These are phyloP conservation scores for Augochlora pura DNA, from an alignment of 1,140 invertebrate genomes.

Conservation along the genomic window DNA sequence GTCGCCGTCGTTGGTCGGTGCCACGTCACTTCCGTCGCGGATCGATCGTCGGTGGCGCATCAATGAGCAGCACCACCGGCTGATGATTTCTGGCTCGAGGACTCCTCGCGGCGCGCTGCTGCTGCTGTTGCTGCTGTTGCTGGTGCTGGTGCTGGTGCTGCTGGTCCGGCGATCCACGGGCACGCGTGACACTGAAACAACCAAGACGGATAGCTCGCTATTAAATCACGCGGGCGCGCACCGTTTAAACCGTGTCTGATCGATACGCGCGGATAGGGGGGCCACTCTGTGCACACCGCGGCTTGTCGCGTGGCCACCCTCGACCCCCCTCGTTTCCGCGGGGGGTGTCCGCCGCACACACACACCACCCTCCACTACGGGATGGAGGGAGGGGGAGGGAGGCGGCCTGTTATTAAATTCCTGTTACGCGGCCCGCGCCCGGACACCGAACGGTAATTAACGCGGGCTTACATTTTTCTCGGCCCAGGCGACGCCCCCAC, in stretches of 20 bases:
- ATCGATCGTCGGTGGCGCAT: conserved; percentile 47
- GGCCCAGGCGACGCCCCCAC: too few species aligned
- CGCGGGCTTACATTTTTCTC: conserved; percentile 27
- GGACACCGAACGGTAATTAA: conserved; percentile 22
- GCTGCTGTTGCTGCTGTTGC: too few species aligned
- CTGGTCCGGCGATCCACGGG: conserved; percentile 4
- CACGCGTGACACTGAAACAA: conserved; percentile 41
- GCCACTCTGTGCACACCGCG: too few species aligned
- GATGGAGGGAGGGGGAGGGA: too few species aligned
- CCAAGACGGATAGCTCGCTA: conserved; percentile 27
- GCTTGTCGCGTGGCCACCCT: not conserved
- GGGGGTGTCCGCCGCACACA: not conserved
- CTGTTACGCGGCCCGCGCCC: not conserved
- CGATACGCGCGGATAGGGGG: too few species aligned
- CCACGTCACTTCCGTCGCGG: conserved; percentile 34
- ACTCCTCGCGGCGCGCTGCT: conserved; percentile 17
- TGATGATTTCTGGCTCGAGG: conserved; percentile 47
- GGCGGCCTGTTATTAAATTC: conserved; percentile 43
- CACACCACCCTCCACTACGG: too few species aligned
- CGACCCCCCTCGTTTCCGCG: not conserved
- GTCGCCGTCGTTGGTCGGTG: conserved; percentile 10
- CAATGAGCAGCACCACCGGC: conserved; percentile 35
- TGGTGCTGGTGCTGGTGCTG: too few species aligned
- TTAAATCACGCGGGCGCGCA: not conserved
- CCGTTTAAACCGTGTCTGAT: too few species aligned